Conservation (phyloP, 2,888 invertebrate genomes). For the Drosophila birchii region DNA sequence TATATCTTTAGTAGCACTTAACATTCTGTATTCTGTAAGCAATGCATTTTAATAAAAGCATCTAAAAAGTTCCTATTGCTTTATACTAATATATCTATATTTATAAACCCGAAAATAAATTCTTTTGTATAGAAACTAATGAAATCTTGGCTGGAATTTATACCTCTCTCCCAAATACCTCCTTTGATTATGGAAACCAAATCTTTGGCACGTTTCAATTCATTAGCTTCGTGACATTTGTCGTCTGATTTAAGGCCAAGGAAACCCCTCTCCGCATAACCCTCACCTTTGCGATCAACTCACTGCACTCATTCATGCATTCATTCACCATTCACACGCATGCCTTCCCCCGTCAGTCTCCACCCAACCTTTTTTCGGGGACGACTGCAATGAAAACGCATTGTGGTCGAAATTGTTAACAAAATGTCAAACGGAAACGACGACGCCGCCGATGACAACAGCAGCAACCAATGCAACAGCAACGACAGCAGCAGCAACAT, state of each 20-base stretch:
- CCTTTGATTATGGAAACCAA: conserved; percentile 45
- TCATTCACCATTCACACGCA: conserved; percentile 76
- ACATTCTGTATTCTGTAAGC: background rate
- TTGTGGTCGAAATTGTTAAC: conserved; percentile 81
- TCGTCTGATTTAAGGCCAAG: conserved; percentile 75
- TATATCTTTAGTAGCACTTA: background rate
- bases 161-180: background rate
- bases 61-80: too few species aligned
- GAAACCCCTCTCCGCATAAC: conserved; percentile 35
- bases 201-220: conserved; percentile 80
- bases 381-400: conserved; percentile 72
- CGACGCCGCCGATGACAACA: conserved; percentile 51
- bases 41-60: conserved; percentile 3
- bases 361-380: conserved; percentile 22
- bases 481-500: conserved; percentile 15
- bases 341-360: conserved; percentile 25
- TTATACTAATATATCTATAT: too few species aligned
- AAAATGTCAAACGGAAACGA: conserved; percentile 79
- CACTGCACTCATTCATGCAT: conserved; percentile 70
- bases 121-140: too few species aligned
- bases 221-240: conserved; percentile 80
- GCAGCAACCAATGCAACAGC: conserved; percentile 29
- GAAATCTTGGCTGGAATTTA: background rate
- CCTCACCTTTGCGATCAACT: background rate
- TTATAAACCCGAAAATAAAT: background rate